These are phyloP conservation scores for Paramormyrops hopkinsi DNA, from an alignment of 2,797 vertebrate genomes.

Conservation along the genomic window DNA sequence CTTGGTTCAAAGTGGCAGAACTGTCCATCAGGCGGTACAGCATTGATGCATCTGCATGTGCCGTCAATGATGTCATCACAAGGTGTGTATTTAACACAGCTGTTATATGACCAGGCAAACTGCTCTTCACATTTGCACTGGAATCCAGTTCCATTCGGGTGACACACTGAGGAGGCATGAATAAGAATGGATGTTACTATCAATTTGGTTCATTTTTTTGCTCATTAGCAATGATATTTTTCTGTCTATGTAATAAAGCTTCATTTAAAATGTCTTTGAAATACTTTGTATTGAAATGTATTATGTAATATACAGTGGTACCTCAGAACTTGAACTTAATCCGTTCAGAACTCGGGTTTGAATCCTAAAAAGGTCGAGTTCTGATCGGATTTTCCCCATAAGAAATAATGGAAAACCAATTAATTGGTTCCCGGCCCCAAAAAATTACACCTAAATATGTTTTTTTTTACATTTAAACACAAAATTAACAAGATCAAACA, in stretches of 20 bases:
- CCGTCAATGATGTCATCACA: background rate
- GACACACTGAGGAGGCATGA: constrained; percentile 59
- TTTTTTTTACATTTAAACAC: too few relatives aligned
- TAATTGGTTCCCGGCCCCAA: too few relatives aligned
- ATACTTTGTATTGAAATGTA: background rate
- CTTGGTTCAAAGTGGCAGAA: background rate
- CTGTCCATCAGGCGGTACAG: background rate
- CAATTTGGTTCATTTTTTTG: too few relatives aligned
- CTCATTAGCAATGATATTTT: background rate
- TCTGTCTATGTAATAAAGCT: background rate
- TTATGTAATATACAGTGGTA: background rate
- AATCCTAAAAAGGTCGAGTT: too few relatives aligned
- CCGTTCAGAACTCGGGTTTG: too few relatives aligned
- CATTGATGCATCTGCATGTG: background rate
- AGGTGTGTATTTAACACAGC: constrained; percentile 44
- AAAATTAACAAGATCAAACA: too few relatives aligned
- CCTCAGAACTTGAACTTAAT: too few relatives aligned
- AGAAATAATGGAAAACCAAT: too few relatives aligned
- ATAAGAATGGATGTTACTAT: background rate
- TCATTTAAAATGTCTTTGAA: background rate
- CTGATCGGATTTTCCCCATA: too few relatives aligned
- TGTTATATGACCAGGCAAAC: constrained; percentile 56
- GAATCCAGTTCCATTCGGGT: constrained; percentile 32
- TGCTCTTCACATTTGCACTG: constrained; percentile 68
- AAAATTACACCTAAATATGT: too few relatives aligned